Base-by-base conservation (phyloP, 2,888 invertebrate genomes). In the Cynaeus angustus region DNA sequence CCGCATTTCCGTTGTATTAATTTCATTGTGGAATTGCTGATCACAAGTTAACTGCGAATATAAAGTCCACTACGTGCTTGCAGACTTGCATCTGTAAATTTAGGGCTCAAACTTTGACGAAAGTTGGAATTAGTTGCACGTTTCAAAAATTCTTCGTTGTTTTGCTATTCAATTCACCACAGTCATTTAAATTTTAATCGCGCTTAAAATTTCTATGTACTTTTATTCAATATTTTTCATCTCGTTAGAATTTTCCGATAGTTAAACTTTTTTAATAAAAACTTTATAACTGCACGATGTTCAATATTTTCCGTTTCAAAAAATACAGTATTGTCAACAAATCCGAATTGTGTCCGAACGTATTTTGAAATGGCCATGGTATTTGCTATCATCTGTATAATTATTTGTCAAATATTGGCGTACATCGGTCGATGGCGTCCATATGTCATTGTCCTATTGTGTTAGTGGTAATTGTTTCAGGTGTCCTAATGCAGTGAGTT, bases 391-490 rank as follows among this genome's bases (percentile, higher is more conserved):
- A 38, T 58, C 50, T 13, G 21, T 46, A 33, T 61, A 48, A 61
- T 30, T 50, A 50, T 28, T 61, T 61, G 62, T 62, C 62, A 62
- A 62, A 62, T 50, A 61, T 61, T 48, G 61, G 30, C n/a, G 26
- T 33, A 28, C 3, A 61, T n/a, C 21, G 33, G 16, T 28, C 33
- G 37, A 50, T 62, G 38, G 41, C 12, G 62, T 62, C 33, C 41
- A 45, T 46, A 46, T 46, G 59, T 59, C 59, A 59, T 46, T 46
- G 46, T 45, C 2, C 50, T 26, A 50, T 50, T 50, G 62, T 62
- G 46, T 10, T 38, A 7, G 45, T 28, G 3, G 37, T 58, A 61
- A 61, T 61, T 52, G 62, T 62, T 52, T 62, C 38, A 62, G 21
- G 62, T 50, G 52, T 61, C 46, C 28, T 33, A 62, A 50, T 50